Evolutionary conservation across 2,113 vertebrate species (phyloP).

Genomic region (Alces alces): DNA sequence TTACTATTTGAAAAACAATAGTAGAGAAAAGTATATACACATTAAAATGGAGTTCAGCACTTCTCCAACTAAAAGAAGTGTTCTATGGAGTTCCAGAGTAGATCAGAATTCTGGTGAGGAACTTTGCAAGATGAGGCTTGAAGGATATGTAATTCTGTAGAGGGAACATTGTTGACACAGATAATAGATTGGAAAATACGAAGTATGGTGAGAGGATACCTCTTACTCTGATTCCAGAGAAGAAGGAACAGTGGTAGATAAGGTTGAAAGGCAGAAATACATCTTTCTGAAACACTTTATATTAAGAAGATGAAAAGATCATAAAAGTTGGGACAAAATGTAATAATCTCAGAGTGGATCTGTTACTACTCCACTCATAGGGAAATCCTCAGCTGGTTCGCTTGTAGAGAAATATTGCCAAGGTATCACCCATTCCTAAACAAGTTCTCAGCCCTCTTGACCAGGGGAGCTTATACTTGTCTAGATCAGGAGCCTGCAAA

Average conservation of each 20-base stretch:
- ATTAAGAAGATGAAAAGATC: background rate
- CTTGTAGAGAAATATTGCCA: background rate
- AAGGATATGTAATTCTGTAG: background rate
- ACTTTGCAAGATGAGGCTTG: background rate
- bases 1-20: background rate
- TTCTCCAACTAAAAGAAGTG: background rate
- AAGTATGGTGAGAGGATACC: background rate
- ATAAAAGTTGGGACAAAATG: background rate
- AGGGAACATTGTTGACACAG: background rate
- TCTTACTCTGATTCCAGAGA: background rate
- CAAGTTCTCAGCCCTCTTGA: background rate
- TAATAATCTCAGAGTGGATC: background rate
- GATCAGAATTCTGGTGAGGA: background rate
- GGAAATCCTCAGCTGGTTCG: background rate
- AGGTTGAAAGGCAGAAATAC: background rate
- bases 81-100: background rate
- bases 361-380: background rate
- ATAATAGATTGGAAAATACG: background rate
- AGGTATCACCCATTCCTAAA: background rate
- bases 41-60: background rate
- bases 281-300: background rate
- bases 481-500: background rate
- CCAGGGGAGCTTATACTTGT: background rate
- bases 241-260: background rate
- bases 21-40: background rate